phyloP scores from a whole-genome alignment of 2,888 invertebrate genomes.

The Drosophila ochracea region DNA sequence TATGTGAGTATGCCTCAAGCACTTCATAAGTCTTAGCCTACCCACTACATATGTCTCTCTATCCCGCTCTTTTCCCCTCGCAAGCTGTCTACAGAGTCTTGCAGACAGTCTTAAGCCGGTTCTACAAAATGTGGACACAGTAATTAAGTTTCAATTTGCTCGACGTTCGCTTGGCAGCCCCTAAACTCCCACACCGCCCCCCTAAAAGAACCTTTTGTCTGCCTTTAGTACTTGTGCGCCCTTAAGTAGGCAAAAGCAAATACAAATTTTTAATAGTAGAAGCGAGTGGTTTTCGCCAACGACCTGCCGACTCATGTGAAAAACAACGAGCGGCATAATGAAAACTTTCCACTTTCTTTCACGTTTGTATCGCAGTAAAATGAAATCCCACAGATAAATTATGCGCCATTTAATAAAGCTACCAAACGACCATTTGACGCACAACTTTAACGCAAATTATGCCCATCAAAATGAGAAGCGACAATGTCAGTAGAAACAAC shows the following conservation, averaged over 20 bases:
- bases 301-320: conserved; percentile 2
- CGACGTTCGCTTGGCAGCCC: conserved; percentile 5
- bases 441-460: conserved; percentile 62
- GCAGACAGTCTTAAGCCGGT: conserved; percentile 10
- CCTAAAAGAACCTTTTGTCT: not conserved
- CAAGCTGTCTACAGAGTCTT: not conserved
- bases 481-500: conserved; percentile 15
- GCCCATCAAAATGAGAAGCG: conserved; percentile 51
- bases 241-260: conserved; percentile 24
- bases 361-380: conserved; percentile 51
- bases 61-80: not conserved
- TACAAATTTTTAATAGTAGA: conserved; percentile 19
- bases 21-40: conserved; percentile 1
- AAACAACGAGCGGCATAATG: conserved; percentile 23
- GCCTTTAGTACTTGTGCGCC: not conserved
- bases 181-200: too few species aligned
- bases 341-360: conserved; percentile 26
- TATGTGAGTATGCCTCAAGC: not conserved
- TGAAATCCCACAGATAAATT: conserved; percentile 60
- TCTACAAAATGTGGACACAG: conserved; percentile 26
- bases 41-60: not conserved
- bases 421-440: conserved; percentile 28
- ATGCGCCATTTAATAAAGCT: conserved; percentile 72
- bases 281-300: not conserved
- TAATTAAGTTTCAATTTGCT: conserved; percentile 66